Evolutionary conservation across 2,888 invertebrate species (phyloP).

Genomic region (Drepana falcataria): DNA sequence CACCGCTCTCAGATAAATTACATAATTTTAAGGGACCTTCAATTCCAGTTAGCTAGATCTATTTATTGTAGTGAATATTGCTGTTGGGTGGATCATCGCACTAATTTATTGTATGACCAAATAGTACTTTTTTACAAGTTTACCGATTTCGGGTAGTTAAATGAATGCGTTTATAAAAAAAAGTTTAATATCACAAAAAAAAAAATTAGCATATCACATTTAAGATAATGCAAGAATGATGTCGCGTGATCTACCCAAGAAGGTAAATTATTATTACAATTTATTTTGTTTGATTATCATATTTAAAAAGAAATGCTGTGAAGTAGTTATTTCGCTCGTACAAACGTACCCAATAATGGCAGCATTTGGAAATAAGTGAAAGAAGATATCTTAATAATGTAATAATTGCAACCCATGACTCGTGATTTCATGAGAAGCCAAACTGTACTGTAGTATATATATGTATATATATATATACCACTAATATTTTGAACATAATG

Average conservation of each 20-base stretch:
- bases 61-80: constrained; percentile 73
- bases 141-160: constrained; percentile 65
- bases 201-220: constrained; percentile 73
- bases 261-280: constrained; percentile 62
- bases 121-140: constrained; percentile 71
- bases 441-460: constrained; percentile 64
- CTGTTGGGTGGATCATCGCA: constrained; percentile 63
- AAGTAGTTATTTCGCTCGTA: constrained; percentile 66
- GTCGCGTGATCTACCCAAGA: constrained; percentile 57
- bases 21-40: constrained; percentile 78
- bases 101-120: constrained; percentile 69
- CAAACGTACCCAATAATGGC: constrained; percentile 46
- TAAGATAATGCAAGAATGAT: constrained; percentile 48
- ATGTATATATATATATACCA: too few species aligned
- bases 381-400: constrained; percentile 57
- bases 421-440: constrained; percentile 56
- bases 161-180: constrained; percentile 59
- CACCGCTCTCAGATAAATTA: constrained; percentile 68
- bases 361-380: constrained; percentile 78
- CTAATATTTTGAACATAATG: constrained; percentile 58
- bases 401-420: constrained; percentile 53
- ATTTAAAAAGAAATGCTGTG: constrained; percentile 53
- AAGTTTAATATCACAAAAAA: constrained; percentile 67
- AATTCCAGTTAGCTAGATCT: constrained; percentile 78
- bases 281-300: constrained; percentile 71